A percentile compares a stretch with the other conserved stretches of the same genome.
Evolutionary conservation across 2,113 vertebrate species (phyloP).

Genomic region (Beaufortia kweichowensis): DNA sequence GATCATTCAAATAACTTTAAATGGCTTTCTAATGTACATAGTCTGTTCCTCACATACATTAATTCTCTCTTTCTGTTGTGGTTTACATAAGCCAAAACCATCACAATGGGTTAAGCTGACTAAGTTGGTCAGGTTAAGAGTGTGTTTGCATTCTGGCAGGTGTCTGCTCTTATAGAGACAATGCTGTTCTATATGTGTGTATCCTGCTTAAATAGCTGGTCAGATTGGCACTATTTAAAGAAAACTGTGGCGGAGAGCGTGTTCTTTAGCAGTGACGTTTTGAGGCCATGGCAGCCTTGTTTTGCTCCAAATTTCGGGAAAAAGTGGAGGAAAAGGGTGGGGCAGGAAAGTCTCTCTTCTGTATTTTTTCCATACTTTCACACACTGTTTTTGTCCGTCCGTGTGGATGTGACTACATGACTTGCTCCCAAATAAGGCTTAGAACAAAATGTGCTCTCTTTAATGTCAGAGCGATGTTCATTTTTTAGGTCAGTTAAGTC

Average conservation of each 20-base stretch:
- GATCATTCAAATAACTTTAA: too few relatives aligned
- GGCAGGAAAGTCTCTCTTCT: slow-evolving; percentile 17
- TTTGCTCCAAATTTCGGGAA: slow-evolving; percentile 26
- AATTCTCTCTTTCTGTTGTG: neutral
- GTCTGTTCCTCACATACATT: neutral
- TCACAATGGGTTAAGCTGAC: neutral
- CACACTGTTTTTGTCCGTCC: neutral
- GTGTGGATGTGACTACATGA: neutral
- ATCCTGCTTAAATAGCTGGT: slow-evolving; percentile 21
- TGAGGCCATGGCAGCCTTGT: slow-evolving; percentile 45
- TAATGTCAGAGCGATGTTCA: neutral
- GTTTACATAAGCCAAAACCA: neutral
- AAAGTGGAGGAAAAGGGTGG: slow-evolving; percentile 42
- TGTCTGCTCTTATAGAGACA: neutral
- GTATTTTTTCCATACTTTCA: slow-evolving; percentile 6
- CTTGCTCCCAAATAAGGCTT: neutral
- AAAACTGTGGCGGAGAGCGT: neutral
- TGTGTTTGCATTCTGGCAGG: neutral
- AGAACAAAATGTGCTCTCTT: neutral
- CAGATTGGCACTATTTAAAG: slow-evolving; percentile 42
- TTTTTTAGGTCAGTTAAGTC: neutral
- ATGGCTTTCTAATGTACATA: too few relatives aligned
- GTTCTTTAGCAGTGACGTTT: slow-evolving; percentile 44
- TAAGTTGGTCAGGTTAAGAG: neutral
- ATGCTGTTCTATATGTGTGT: neutral